Percentiles rank a stretch among this genome's conserved stretches.
Conservation (phyloP, 1,140 invertebrate species). For the Globodera rostochiensis region DNA sequence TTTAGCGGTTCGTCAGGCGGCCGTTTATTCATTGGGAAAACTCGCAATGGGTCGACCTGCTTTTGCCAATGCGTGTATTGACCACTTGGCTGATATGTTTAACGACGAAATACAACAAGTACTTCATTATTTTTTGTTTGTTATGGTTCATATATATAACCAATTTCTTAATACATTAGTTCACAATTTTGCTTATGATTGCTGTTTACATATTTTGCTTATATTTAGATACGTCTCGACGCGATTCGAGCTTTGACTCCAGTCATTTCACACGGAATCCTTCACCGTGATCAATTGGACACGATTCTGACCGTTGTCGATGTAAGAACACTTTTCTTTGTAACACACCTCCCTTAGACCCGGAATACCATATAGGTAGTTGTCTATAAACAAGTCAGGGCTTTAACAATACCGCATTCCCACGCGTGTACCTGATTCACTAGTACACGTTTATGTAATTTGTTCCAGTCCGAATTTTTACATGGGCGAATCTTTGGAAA, state of each 20-base stretch:
- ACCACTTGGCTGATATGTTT: slow-evolving; percentile 99
- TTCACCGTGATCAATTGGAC: slow-evolving; percentile 92
- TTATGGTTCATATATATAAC: too few relatives aligned
- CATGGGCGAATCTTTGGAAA: too few relatives aligned
- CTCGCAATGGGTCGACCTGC: slow-evolving; percentile 80
- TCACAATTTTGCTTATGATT: too few relatives aligned
- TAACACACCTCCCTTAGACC: background rate
- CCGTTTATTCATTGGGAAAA: slow-evolving; percentile 88
- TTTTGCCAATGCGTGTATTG: slow-evolving; percentile 84
- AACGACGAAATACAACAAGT: slow-evolving; percentile 99
- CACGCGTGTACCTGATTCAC: too few relatives aligned
- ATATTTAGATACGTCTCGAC: slow-evolving; percentile 67
- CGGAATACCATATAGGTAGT: too few relatives aligned
- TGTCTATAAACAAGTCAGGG: too few relatives aligned
- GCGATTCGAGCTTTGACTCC: slow-evolving; percentile 60
- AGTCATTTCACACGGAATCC: slow-evolving; percentile 74
- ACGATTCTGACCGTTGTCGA: slow-evolving; percentile 88
- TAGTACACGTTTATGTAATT: too few relatives aligned
- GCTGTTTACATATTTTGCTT: too few relatives aligned
- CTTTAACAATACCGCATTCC: too few relatives aligned
- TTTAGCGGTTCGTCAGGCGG: slow-evolving; percentile 86
- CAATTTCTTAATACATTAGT: too few relatives aligned
- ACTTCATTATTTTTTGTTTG: slow-evolving; percentile 65
- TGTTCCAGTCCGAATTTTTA: too few relatives aligned
- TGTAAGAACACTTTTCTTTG: slow-evolving; percentile 67